Base-by-base conservation (phyloP, 2,888 invertebrate genomes). In the Brenthis ino region DNA sequence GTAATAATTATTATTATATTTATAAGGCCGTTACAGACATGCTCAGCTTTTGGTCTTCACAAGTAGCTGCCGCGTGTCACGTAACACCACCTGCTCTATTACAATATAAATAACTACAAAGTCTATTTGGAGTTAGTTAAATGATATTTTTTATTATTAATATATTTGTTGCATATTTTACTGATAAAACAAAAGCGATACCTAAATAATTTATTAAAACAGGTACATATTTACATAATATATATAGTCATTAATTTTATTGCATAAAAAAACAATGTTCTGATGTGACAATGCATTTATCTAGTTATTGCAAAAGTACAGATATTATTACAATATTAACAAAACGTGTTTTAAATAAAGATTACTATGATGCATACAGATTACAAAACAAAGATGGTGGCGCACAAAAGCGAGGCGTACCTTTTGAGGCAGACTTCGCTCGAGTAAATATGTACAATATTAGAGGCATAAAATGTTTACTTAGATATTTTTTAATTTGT, bases 391-490 rank as follows among this genome's bases (percentile, higher is more conserved):
- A 66, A 66, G 60, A 66, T 60, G 66, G 66, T 53, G 43, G 43
- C 47, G 28, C 47, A 60, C 60, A 60, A 66, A 66, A 66, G 58
- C 66, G 58, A 54, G 33, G 58, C 66, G 66, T 60, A 66, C 54
- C 65, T 66, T 66, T 66, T 66, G 60, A 60, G 58, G 66, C 58
- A 58, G 54, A 66, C 65, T 65, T 58, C 58, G 54, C 58, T 60
- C n/a, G 60, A 60, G 66, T 66, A 66, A 66, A 66, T 66, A 66
- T 66, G 47, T 60, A 66, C 33, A 58, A 54, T 58, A 54, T 66
- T 58, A 66, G 58, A 66, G 58, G 65, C 65, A 66, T 66, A 53
- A 58, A 66, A 66, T 58, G 65, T 66, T 66, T 58, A 60, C 58
- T 58, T 66, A 57, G 53, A 51, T 48, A 16, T 58, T 66, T 66